Base-by-base conservation (phyloP, 2,888 invertebrate species). In the Nomada fucata region DNA sequence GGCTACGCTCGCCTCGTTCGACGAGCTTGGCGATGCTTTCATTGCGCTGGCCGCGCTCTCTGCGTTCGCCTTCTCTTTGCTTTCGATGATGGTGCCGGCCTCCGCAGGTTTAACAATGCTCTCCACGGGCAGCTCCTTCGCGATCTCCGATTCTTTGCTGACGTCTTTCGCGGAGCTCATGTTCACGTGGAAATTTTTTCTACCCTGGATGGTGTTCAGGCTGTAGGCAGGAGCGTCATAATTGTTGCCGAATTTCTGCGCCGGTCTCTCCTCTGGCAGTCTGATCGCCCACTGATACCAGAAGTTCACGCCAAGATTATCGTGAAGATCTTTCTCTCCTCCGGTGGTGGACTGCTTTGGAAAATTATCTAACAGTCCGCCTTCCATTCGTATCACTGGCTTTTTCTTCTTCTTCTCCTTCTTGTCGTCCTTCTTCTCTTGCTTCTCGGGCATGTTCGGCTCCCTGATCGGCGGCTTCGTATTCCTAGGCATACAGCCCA, bases 251-350 rank as follows among this genome's bases (percentile, higher is more conserved):
- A 36, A 36, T 36, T 1, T 50, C n/a, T 23, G 26, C 9, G 0
- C 36, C 23, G 3, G 18, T 29, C 72, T 36, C 36, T 36, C 76
- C n/a, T 79, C 74, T 2, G 77, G 61, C 5, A 77, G 23, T 81
- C 82, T 91, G 23, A 89, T 89, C 71, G 90, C 91, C 92, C 90
- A 90, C n/a, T 88, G 85, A 76, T 79, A 81, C 55, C 83, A 85
- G 65, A 84, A 86, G 52, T 65, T 68, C 10, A 61, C 36, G 47
- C 77, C 79, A 29, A 59, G 20, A 23, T 80, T 73, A 5, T 70
- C 68, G 18, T 26, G 52, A 23, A 68, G 15, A 18, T 52, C 59
- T 23, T 20, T 42, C 23, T 44, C 9, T 7, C 36, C 23, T 26
- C 42, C 47, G 59, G 76, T 59, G 50, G 61, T 47, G 23, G 23